Evolutionary conservation across 2,113 vertebrate genomes (phyloP).

Genomic region (Henicopernis longicauda): DNA sequence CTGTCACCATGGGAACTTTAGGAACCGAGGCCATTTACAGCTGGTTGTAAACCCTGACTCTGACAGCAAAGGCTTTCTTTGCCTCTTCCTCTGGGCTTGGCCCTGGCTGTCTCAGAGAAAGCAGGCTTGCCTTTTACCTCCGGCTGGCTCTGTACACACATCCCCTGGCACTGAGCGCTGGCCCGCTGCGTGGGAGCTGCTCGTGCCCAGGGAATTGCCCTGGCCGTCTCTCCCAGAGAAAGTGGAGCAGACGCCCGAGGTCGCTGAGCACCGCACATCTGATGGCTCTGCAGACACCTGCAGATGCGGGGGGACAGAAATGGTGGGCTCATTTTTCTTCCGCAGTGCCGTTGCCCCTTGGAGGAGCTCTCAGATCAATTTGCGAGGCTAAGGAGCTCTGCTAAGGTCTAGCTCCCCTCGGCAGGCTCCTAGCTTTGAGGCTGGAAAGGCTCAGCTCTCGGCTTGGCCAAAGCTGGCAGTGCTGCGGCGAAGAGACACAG

Average conservation of each 20-base stretch:
- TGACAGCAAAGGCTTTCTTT: slow-evolving; percentile 55
- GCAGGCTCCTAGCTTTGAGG: neutral
- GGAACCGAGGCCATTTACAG: neutral
- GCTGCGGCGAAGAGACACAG: neutral
- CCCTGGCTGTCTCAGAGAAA: slow-evolving; percentile 24
- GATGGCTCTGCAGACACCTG: neutral
- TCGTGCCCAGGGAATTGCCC: neutral
- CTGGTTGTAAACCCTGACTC: slow-evolving; percentile 46
- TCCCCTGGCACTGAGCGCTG: slow-evolving; percentile 26
- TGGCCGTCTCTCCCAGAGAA: neutral
- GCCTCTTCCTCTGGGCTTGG: slow-evolving; percentile 28
- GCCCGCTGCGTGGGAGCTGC: slow-evolving; percentile 45
- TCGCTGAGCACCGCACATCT: neutral
- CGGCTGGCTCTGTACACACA: slow-evolving; percentile 47
- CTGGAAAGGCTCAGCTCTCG: neutral
- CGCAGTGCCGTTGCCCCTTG: neutral
- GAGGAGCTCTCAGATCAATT: slow-evolving; percentile 19
- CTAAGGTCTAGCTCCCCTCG: neutral
- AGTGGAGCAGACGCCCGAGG: neutral
- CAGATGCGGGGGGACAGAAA: rapidly evolving
- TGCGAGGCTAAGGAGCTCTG: neutral
- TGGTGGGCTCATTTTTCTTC: neutral
- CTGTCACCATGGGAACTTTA: slow-evolving; percentile 59
- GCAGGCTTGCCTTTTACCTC: slow-evolving; percentile 1
- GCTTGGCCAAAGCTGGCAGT: neutral